Evolutionary conservation across 1,140 invertebrate species (phyloP).

Genomic region (Meloidogyne chitwoodi): DNA sequence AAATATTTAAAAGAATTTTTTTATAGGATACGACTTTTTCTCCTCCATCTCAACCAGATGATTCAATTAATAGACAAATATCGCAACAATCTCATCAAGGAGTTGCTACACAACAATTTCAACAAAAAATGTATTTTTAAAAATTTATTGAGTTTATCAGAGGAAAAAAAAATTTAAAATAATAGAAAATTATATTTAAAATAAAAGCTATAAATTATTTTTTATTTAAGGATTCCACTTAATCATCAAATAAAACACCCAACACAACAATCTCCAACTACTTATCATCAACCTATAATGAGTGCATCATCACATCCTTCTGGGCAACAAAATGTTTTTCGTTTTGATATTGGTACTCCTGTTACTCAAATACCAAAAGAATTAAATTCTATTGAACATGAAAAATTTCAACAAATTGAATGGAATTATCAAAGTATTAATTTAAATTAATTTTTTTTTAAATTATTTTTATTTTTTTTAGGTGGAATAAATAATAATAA

Average conservation of each 20-base stretch:
- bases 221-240: background rate
- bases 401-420: background rate
- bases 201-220: too few relatives aligned
- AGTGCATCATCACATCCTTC: background rate
- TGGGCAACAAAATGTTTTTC: background rate
- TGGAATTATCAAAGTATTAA: background rate
- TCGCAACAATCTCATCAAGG: background rate
- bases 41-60: slow-evolving; percentile 11
- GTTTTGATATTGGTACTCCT: background rate
- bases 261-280: background rate
- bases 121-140: background rate
- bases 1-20: background rate
- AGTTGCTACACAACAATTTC: background rate
- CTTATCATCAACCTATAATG: background rate
- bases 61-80: background rate
- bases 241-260: background rate
- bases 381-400: background rate
- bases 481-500: background rate
- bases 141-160: background rate
- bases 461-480: background rate
- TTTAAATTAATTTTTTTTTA: too few relatives aligned
- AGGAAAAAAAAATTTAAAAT: too few relatives aligned
- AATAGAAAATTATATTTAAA: too few relatives aligned
- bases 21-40: slow-evolving; percentile 3
- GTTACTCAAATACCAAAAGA: background rate